Evolutionary conservation across 2,888 invertebrate species (phyloP).

Genomic region (Tipula confusa): DNA sequence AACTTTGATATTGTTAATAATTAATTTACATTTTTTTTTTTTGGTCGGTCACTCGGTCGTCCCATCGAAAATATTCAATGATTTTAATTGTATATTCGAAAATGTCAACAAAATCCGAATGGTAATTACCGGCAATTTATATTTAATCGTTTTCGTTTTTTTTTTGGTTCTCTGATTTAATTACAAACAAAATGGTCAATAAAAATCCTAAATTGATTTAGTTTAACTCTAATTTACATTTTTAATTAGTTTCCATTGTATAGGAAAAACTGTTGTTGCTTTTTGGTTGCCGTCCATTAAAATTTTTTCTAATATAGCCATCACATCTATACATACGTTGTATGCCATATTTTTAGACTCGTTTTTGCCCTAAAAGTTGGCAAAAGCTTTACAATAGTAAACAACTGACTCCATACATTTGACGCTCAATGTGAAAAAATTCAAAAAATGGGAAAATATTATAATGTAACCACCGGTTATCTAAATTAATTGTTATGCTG

Average conservation of each 20-base stretch:
- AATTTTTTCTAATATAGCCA: no score
- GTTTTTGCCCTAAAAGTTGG: no score
- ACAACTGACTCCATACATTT: no score
- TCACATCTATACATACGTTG: no score
- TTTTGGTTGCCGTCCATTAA: no score
- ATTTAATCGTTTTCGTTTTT: background rate
- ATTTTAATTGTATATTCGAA: background rate
- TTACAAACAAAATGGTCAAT: background rate
- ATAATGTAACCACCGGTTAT: background rate
- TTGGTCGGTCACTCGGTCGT: background rate
- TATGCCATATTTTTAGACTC: no score
- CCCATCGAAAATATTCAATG: background rate
- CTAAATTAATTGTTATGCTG: background rate
- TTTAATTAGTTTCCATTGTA: background rate
- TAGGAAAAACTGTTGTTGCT: no score
- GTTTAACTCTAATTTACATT: background rate
- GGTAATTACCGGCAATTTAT: background rate
- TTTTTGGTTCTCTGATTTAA: background rate
- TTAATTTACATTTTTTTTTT: no score
- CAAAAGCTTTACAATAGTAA: no score
- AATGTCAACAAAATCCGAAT: background rate
- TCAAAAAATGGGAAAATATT: background rate
- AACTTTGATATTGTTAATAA: background rate
- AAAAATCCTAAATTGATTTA: constrained; percentile 14
- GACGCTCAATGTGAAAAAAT: no score